Base-by-base conservation (phyloP, 2,797 vertebrate species). In the Diceros bicornis region DNA sequence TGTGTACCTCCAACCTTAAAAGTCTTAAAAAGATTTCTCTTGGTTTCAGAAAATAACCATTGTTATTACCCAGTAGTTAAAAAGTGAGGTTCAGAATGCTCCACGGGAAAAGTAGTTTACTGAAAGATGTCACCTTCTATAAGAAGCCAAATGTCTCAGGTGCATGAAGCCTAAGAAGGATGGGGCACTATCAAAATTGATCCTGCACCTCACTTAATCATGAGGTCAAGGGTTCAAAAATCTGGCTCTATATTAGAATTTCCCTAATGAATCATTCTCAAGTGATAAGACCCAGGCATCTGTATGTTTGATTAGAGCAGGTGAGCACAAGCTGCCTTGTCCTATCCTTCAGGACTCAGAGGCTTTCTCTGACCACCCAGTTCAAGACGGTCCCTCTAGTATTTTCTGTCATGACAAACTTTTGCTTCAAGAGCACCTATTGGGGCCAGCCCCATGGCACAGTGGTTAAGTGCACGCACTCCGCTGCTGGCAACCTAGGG, bases 61-160 rank as follows among this genome's bases (percentile, higher is more conserved):
- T 85, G 23, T 79, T 82, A 52, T 34, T 44, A 62, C 41, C 20
- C 57, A 75, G 21, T n/a, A 74, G n/a, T 69, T 90, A 23, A 86
- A 92, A 96, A 95, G 52, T 55, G 18, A 87, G 16, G 25, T 57
- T 90, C 11, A 91, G 27, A 92, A 37, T 92, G 29, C 71, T 75
- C 55, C 34, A 69, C 85, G 37, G 44, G 75, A 91, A 92, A 61
- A 29, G n/a, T 12, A 79, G 59, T 88, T 78, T 85, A 74, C 57
- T 27, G 6, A 64, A 89, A 66, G 59, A 44, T 69, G 11, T 61
- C 74, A 66, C 34, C 72, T 92, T 78, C 59, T 32, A 34, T 10
- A 34, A 57, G 21, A 64, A 64, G 47, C 61, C 62, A 69, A 88
- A 79, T 44, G 44, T 64, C 23, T 88, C 57, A 59, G 44, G 21